Conservation (phyloP, 2,113 vertebrate species). For the Planiliza haematocheilus region DNA sequence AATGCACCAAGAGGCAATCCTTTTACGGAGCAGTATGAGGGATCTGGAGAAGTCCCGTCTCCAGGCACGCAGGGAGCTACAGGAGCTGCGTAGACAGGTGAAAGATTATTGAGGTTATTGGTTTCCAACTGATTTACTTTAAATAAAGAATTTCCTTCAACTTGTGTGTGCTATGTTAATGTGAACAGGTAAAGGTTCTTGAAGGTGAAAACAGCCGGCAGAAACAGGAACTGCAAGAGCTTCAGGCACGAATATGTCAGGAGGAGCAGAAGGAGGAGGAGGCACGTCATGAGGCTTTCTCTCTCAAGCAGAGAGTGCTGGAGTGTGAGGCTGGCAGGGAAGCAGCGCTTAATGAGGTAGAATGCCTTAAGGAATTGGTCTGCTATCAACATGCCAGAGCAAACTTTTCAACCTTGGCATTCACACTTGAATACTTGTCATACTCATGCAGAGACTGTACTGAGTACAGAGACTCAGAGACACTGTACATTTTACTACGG, state of each 20-base stretch:
- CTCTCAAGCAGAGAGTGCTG: constrained; percentile 76
- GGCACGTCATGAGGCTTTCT: constrained; percentile 69
- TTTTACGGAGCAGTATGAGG: constrained; percentile 78
- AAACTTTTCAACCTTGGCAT: constrained; percentile 43
- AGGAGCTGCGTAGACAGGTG: constrained; percentile 86
- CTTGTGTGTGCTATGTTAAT: constrained; percentile 13
- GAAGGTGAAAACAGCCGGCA: constrained; percentile 79
- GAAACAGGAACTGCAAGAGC: constrained; percentile 75
- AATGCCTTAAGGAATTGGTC: constrained; percentile 26
- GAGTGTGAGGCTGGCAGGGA: constrained; percentile 81
- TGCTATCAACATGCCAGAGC: constrained; percentile 42
- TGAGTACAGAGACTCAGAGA: constrained; percentile 2
- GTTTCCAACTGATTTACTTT: constrained; percentile 32
- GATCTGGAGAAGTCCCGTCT: constrained; percentile 79
- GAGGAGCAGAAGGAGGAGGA: constrained; percentile 81
- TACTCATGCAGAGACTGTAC: constrained; percentile 8
- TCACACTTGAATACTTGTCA: constrained; percentile 48
- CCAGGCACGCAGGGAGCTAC: constrained; percentile 80
- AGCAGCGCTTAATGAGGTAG: constrained; percentile 83
- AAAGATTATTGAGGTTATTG: constrained; percentile 1
- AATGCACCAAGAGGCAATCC: constrained; percentile 74
- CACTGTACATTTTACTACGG: constrained; percentile 1
- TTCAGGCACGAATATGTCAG: constrained; percentile 78
- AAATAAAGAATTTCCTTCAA: constrained; percentile 23
- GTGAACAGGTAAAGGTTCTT: constrained; percentile 83